Evolutionary conservation across 2,797 vertebrate genomes (phyloP).

Genomic region (Carcharodon carcharias): DNA sequence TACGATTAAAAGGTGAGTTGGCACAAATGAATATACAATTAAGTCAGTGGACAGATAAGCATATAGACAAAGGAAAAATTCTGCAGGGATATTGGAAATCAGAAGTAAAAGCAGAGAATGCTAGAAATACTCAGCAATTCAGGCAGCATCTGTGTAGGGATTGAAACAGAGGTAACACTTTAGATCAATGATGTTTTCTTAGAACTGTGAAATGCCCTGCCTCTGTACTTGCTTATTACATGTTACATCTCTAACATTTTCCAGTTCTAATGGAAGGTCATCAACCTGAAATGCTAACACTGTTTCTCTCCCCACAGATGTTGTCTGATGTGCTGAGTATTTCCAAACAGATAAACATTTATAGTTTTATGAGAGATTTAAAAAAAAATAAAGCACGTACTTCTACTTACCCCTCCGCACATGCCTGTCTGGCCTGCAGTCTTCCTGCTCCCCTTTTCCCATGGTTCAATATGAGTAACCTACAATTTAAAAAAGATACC

Average conservation of each 20-base stretch:
- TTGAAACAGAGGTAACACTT: not conserved
- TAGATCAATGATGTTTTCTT: too few species aligned
- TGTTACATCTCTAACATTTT: not conserved
- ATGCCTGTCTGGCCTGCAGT: slow-evolving; percentile 99
- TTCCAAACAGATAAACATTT: not conserved
- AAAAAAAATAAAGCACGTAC: slow-evolving; percentile 85
- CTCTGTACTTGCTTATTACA: too few species aligned
- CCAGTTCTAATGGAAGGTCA: not conserved
- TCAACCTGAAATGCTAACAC: not conserved
- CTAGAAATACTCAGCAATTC: not conserved
- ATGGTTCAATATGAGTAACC: slow-evolving; percentile 92
- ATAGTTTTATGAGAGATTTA: not conserved
- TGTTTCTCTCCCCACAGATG: not conserved
- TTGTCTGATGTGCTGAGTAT: not conserved
- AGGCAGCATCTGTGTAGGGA: not conserved
- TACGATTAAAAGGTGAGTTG: not conserved
- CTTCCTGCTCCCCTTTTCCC: slow-evolving; percentile 98
- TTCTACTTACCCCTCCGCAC: slow-evolving; percentile 99
- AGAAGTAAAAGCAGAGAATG: not conserved
- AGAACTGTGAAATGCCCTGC: not conserved
- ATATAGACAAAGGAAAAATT: not conserved
- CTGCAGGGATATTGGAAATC: not conserved
- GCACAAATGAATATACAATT: not conserved
- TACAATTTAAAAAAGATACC: slow-evolving; percentile 51
- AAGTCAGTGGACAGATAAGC: not conserved